Evolutionary conservation across 2,797 vertebrate species (phyloP).

Genomic region (Pseudomugil tenellus): DNA sequence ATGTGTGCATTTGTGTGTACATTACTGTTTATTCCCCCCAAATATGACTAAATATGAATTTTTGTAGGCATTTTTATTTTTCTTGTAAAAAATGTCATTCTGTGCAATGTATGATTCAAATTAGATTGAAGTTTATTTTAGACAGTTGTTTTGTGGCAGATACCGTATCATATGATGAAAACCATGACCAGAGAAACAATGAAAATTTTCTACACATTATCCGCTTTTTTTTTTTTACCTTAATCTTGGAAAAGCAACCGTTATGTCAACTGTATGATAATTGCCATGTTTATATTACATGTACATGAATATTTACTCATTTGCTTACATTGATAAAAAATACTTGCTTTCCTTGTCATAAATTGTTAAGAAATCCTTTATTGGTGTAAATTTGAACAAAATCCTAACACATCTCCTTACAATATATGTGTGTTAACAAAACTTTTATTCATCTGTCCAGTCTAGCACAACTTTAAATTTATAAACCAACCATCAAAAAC

Average conservation of each 20-base stretch:
- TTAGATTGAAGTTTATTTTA: background rate
- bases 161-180: background rate
- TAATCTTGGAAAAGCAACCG: background rate
- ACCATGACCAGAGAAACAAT: background rate
- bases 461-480: background rate
- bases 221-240: conserved; percentile 1
- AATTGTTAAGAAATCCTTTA: background rate
- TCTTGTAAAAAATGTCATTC: no score
- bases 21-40: background rate
- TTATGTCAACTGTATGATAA: conserved; percentile 11
- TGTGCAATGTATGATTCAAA: background rate
- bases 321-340: conserved; percentile 2
- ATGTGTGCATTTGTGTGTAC: conserved; percentile 14
- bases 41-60: background rate
- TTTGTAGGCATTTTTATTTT: no score
- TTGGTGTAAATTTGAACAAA: background rate
- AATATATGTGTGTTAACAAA: background rate
- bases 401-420: background rate
- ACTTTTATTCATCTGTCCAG: conserved; percentile 1
- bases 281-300: background rate
- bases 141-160: background rate
- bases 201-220: background rate
- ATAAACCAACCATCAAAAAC: background rate
- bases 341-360: background rate
- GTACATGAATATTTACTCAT: background rate